Conservation (phyloP, 2,797 vertebrate species). For the Prionace glauca region DNA sequence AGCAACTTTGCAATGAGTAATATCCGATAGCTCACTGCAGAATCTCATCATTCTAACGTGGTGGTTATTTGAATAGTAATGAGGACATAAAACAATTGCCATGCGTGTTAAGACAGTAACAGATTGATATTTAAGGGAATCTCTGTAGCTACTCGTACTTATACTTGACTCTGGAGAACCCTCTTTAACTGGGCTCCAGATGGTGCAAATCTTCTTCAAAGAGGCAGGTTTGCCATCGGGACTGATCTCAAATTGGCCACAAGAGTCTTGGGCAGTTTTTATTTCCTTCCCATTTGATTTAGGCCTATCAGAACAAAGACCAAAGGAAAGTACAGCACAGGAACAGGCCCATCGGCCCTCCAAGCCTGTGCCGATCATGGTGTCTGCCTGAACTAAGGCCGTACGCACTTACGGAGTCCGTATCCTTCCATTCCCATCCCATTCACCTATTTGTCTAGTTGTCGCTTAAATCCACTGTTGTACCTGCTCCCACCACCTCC, state of each 20-base stretch:
- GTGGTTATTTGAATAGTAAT: background rate
- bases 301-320: too few relatives aligned
- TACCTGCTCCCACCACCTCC: too few relatives aligned
- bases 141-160: background rate
- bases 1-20: background rate
- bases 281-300: background rate
- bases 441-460: too few relatives aligned
- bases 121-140: background rate
- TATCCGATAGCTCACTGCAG: background rate
- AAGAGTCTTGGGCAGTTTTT: background rate
- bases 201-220: background rate
- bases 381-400: too few relatives aligned
- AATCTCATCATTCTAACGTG: background rate
- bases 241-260: background rate
- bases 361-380: too few relatives aligned
- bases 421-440: too few relatives aligned
- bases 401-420: too few relatives aligned
- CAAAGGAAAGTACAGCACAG: too few relatives aligned
- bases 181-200: background rate
- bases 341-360: too few relatives aligned
- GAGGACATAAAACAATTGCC: background rate
- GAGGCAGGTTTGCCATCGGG: background rate
- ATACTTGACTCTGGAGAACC: background rate
- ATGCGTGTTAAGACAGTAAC: background rate
- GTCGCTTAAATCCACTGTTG: too few relatives aligned